Percentiles rank a stretch among this genome's conserved stretches.
Evolutionary conservation across 1,140 invertebrate genomes (phyloP).

Genomic region (Contarinia nasturtii): DNA sequence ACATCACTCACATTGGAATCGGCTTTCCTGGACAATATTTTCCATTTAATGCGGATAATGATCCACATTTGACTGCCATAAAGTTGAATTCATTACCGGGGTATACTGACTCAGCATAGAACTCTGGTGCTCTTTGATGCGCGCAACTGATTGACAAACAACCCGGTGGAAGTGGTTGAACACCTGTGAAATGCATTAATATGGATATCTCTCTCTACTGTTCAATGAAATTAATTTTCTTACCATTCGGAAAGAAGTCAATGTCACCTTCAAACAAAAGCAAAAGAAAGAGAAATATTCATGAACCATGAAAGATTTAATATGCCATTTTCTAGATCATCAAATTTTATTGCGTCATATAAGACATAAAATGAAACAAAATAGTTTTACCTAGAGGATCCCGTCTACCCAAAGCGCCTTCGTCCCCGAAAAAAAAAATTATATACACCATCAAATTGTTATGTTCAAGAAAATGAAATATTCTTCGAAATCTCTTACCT

Average conservation of each 20-base stretch:
- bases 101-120: background rate
- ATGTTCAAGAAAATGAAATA: no score
- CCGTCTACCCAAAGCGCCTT: conserved; percentile 24
- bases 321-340: no score
- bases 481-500: no score
- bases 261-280: conserved; percentile 36
- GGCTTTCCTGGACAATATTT: background rate
- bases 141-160: background rate
- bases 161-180: background rate
- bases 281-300: no score
- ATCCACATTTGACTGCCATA: background rate
- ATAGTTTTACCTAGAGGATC: background rate
- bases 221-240: conserved; percentile 20
- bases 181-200: background rate
- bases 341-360: no score
- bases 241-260: conserved; percentile 52
- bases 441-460: no score
- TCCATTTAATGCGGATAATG: background rate
- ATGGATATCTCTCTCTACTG: conserved; percentile 13
- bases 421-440: no score
- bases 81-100: background rate
- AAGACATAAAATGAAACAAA: background rate
- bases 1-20: background rate
- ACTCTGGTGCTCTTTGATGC: background rate
- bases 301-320: no score